phyloP scores from a whole-genome alignment of 1,140 invertebrate species.

The Homarus americanus region DNA sequence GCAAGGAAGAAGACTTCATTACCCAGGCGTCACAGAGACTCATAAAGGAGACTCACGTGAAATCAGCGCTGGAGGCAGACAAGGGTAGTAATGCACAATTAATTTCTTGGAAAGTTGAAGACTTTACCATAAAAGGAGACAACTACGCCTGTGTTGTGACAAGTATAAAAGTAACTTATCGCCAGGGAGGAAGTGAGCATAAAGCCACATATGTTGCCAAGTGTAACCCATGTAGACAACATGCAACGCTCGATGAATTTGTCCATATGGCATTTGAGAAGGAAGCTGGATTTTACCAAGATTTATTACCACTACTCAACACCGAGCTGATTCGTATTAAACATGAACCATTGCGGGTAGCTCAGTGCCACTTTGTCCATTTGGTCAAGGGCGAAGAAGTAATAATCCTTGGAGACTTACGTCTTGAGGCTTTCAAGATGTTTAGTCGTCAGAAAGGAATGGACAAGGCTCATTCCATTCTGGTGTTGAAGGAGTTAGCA shows the following conservation, averaged over 20 bases:
- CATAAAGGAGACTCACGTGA: background rate
- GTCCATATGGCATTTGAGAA: no score
- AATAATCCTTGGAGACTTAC: conserved; percentile 6
- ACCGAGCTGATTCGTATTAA: background rate
- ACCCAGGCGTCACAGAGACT: background rate
- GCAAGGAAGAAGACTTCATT: no score
- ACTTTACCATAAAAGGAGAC: conserved; percentile 58
- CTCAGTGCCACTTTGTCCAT: conserved; percentile 4
- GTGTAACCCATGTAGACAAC: conserved; percentile 26
- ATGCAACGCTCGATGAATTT: background rate
- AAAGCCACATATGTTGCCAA: conserved; percentile 41
- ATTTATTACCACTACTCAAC: conserved; percentile 1
- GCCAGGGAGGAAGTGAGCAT: background rate
- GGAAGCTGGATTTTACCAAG: conserved; percentile 6
- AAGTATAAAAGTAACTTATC: conserved; percentile 29
- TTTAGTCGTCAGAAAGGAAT: background rate
- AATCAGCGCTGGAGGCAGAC: conserved; percentile 32
- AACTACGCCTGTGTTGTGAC: conserved; percentile 63
- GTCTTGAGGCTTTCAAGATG: conserved; percentile 24
- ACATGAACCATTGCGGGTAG: background rate
- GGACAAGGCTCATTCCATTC: conserved; percentile 25
- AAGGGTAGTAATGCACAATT: conserved; percentile 39
- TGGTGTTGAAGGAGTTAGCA: conserved; percentile 28
- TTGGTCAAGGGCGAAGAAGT: background rate
- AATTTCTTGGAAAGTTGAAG: conserved; percentile 8